A percentile compares a stretch with the other conserved stretches of the same genome.
Evolutionary conservation across 2,113 vertebrate genomes (phyloP).

Genomic region (Cathartes aura): DNA sequence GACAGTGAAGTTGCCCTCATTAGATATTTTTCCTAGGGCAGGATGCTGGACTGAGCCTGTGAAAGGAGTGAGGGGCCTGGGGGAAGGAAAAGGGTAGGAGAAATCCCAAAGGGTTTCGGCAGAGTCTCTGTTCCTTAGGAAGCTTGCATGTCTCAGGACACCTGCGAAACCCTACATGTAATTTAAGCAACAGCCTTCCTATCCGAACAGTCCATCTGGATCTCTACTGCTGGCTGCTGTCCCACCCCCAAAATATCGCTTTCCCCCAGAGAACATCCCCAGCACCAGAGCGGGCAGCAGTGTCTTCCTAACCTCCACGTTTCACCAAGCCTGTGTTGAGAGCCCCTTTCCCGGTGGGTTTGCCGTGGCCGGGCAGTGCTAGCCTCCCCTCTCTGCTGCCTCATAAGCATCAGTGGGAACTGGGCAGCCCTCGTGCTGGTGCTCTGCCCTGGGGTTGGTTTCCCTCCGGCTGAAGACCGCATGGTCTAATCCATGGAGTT

Average conservation of each 20-base stretch:
- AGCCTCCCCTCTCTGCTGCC: neutral
- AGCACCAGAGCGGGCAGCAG: neutral
- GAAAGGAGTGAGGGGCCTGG: neutral
- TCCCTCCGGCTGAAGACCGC: neutral
- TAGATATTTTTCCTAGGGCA: neutral
- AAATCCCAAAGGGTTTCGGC: neutral
- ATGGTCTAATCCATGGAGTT: neutral
- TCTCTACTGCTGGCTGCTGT: neutral
- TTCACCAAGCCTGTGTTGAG: neutral
- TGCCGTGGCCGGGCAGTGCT: rapidly evolving
- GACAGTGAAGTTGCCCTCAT: neutral
- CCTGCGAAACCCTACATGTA: neutral
- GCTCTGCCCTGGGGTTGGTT: neutral
- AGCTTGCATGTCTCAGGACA: neutral
- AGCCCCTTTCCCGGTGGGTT: neutral
- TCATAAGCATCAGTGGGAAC: rapidly evolving
- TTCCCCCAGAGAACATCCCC: neutral
- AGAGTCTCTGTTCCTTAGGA: neutral
- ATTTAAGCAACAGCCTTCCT: neutral
- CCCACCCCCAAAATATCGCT: neutral
- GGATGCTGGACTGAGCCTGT: neutral
- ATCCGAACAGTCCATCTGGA: neutral
- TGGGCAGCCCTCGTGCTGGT: neutral
- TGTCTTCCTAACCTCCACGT: rapidly evolving
- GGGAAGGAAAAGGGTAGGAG: neutral